Evolutionary conservation across 2,113 vertebrate species (phyloP), one percentile per base, ranked within the genome.

Genomic region (Mandrillus leucophaeus): DNA sequence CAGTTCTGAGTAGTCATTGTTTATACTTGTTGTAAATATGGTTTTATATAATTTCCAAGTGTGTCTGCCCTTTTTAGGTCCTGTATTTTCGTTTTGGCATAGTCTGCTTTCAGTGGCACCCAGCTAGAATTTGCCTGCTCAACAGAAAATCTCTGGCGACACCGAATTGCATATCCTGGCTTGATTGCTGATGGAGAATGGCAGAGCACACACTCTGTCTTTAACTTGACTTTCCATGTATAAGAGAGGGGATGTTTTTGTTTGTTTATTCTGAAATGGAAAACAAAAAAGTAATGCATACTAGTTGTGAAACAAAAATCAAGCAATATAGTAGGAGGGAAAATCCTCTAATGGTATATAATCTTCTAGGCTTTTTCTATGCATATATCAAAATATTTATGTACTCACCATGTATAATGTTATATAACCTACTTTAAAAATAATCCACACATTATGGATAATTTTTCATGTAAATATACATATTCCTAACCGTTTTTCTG

Each of bases 61-160:
- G 78, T 80, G 87, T 70, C 80, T 97, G 88, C 30, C 97, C 97
- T 97, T 96, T 98, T 98, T 97, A 97, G 93, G 95, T 93, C 73
- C 90, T 97, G 84, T 94, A 48, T 96, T 94, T 96, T 94, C 75
- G 55, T 86, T 81, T 84, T 90, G 88, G 96, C 72, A 30, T 79
- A 81, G 82, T 59, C 81, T 90, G 55, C 32, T 55, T 70, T 93
- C 70, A 72, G 64, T 95, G 95, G 70, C n/a, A 48, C 92, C 93
- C 72, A 38, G 76, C 90, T 73, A n/a, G 40, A 93, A 75, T 32
- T 84, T 81, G 64, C 79, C 94, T 95, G 66, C 85, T 96, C 52
- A 25, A 61, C 35, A 75, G 81, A 82, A 90, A 95, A 55, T 93
- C 91, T 86, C 76, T 79, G 91, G 92, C 40, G 27, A 61, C 32